Conservation (phyloP, 2,113 vertebrate species). For the Ancistrus triradiatus region DNA sequence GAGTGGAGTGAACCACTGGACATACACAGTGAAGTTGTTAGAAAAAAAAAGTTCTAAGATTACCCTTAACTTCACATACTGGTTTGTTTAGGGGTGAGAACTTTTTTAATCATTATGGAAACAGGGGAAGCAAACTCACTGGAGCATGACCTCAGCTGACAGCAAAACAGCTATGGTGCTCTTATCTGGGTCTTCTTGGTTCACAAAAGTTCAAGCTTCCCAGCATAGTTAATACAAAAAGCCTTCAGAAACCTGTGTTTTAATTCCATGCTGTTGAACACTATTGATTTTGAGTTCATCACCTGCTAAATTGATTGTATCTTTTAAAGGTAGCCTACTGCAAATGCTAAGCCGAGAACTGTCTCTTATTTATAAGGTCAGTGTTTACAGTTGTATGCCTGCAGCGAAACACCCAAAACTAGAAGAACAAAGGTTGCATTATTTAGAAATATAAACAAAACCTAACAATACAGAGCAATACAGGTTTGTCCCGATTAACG, state of each 20-base stretch:
- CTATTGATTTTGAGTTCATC: conserved; percentile 49
- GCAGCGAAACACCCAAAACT: not conserved
- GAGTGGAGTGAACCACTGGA: conserved; percentile 35
- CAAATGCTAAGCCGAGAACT: conserved; percentile 31
- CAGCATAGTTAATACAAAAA: conserved; percentile 34
- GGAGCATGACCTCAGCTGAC: conserved; percentile 48
- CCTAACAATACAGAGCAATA: not conserved
- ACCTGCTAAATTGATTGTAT: conserved; percentile 47
- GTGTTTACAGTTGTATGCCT: conserved; percentile 7
- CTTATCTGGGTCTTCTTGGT: conserved; percentile 44
- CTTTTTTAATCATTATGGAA: conserved; percentile 42
- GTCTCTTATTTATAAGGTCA: conserved; percentile 37
- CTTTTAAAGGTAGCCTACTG: conserved; percentile 38
- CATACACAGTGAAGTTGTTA: conserved; percentile 22
- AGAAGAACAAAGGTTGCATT: conserved; percentile 4
- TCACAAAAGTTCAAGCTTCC: conserved; percentile 40
- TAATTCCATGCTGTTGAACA: conserved; percentile 42
- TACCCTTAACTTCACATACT: not conserved
- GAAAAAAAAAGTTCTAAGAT: not conserved
- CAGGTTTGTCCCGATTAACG: no score
- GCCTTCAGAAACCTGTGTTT: conserved; percentile 44
- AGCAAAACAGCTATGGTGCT: conserved; percentile 43
- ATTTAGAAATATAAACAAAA: conserved; percentile 6
- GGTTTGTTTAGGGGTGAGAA: conserved; percentile 24
- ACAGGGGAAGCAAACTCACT: conserved; percentile 39